Evolutionary conservation across 2,888 invertebrate species (phyloP), one percentile per base, ranked within the genome.

Genomic region (Folsomia candida): DNA sequence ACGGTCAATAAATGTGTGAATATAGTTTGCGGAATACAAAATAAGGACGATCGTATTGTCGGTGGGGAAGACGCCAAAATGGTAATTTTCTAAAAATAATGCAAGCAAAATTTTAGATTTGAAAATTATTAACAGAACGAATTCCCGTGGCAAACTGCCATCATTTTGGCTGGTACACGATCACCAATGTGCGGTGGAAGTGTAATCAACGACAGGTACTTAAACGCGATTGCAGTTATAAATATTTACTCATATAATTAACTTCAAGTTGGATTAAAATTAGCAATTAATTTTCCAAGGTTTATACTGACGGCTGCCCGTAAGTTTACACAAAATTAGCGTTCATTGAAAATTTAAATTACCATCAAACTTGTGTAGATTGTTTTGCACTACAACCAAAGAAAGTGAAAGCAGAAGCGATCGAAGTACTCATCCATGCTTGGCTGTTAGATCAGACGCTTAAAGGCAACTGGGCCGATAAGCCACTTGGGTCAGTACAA

Each of bases 101-200:
- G n/a, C n/a, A n/a, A n/a, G n/a, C n/a, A n/a, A n/a, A n/a, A n/a
- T n/a, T n/a, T n/a, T n/a, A n/a, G n/a, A n/a, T n/a, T n/a, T n/a
- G n/a, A n/a, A n/a, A n/a, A n/a, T n/a, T n/a, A n/a, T n/a, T n/a
- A n/a, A n/a, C n/a, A n/a, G n/a, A 70, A 67, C 25, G 78, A 79
- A 69, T 79, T 77, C 61, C 78, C 78, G 1, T 79, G 78, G 78
- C 71, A 69, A 58, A 72, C 70, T 0, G 78, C 77, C 0, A 63
- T 79, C 20, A 77, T 79, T 2, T 69, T 57, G 25, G 1, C 67
- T 11, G 71, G 70, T 6, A 71, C 74, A 0, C 67, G 72, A 1
- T 20, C 29, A 20, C 69, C 69, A 1, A 24, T 27, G 22, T 54
- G 64, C 51, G 64, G 64, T 1, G 69, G n/a, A n/a, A 6, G 67